Evolutionary conservation across 2,113 vertebrate genomes (phyloP).

Genomic region (Ailurus styani): DNA sequence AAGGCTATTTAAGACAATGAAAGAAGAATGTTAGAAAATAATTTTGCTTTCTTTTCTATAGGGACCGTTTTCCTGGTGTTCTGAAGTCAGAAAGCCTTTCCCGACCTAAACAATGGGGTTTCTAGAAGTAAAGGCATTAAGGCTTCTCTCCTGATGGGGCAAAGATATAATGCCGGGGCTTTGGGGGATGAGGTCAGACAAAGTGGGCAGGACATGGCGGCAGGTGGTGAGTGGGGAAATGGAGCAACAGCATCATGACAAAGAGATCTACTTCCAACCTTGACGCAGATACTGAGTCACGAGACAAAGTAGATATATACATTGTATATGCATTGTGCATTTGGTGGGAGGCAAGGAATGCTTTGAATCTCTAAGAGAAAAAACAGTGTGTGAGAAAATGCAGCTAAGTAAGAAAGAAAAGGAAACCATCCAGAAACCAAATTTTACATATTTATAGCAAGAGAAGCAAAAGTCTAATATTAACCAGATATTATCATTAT

Average conservation of each 20-base stretch:
- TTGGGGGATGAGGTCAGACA: neutral
- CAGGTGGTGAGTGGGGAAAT: fast-evolving
- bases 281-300: neutral
- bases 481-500: neutral
- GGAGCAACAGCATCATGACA: fast-evolving
- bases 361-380: neutral
- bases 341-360: no score
- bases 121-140: neutral
- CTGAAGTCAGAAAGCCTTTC: neutral
- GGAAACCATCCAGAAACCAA: fast-evolving
- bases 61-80: neutral
- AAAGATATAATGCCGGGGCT: fast-evolving
- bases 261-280: no score
- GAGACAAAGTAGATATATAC: neutral
- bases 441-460: neutral
- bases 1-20: neutral
- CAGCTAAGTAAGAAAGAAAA: neutral
- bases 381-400: no score
- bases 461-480: neutral
- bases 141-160: neutral
- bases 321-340: neutral
- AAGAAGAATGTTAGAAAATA: neutral
- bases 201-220: fast-evolving
- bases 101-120: neutral
- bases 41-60: neutral